These are phyloP conservation scores for Phainopepla nitens DNA, from an alignment of 2,113 vertebrate species.

Conservation along the genomic window DNA sequence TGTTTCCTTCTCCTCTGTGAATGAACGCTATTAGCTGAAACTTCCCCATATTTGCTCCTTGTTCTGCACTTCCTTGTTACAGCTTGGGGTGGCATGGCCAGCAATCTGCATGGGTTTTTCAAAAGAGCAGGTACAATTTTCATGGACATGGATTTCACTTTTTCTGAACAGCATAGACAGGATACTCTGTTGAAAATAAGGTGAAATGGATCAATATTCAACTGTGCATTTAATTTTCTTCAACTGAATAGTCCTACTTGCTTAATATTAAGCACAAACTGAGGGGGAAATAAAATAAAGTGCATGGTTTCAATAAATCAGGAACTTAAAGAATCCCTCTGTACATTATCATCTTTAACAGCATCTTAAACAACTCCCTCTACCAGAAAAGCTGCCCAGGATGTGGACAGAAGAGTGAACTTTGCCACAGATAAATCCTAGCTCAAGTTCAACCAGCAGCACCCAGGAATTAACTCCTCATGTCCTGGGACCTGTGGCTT, in stretches of 20 bases:
- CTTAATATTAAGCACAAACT: background rate
- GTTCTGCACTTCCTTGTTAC: background rate
- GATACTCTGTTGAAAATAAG: background rate
- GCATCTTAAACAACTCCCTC: constrained; percentile 9
- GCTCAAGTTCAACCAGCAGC: background rate
- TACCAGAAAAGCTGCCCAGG: constrained; percentile 3
- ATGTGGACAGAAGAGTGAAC: background rate
- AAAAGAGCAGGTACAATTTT: background rate
- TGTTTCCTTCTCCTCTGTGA: background rate
- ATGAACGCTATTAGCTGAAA: background rate
- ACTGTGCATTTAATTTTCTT: background rate
- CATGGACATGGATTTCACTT: background rate
- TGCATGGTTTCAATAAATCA: background rate
- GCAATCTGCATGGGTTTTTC: background rate
- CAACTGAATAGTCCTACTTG: background rate
- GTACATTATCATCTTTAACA: background rate
- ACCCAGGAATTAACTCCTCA: background rate
- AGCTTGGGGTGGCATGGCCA: background rate
- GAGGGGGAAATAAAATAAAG: background rate
- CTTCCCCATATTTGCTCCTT: background rate
- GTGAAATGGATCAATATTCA: background rate
- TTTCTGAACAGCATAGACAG: background rate
- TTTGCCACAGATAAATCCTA: background rate
- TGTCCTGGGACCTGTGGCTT: background rate
- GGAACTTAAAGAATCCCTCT: background rate